Conservation (phyloP, 2,113 vertebrate genomes). For the Glaucidium brasilianum region DNA sequence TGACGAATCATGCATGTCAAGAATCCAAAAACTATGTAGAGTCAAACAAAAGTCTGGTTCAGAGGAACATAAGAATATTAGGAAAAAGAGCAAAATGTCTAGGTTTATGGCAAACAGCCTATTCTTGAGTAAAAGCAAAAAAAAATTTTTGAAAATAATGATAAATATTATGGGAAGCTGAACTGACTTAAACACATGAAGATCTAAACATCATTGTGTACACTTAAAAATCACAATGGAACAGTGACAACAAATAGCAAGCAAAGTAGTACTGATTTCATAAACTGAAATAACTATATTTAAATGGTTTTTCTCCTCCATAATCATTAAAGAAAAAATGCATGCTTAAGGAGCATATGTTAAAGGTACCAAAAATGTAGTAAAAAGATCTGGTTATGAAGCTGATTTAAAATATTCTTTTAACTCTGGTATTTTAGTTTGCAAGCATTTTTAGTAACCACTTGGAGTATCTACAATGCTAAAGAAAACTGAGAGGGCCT, state of each 20-base stretch:
- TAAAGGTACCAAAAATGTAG: background rate
- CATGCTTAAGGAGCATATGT: background rate
- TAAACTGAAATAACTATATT: background rate
- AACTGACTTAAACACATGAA: background rate
- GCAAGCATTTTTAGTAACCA: background rate
- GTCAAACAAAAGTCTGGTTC: background rate
- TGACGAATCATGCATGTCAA: background rate
- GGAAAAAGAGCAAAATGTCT: background rate
- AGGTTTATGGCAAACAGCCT: background rate
- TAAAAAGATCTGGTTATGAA: background rate
- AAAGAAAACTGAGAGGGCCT: background rate
- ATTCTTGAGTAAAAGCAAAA: background rate
- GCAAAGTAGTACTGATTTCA: background rate
- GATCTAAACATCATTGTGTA: background rate
- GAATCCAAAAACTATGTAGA: background rate
- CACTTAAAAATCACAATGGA: background rate
- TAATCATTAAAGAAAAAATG: background rate
- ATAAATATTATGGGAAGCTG: background rate
- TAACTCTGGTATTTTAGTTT: background rate
- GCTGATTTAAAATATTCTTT: background rate
- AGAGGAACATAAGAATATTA: background rate
- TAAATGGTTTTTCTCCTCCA: background rate
- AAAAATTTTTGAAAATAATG: background rate
- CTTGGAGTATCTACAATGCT: background rate
- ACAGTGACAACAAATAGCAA: background rate